A percentile compares a stretch with the other conserved stretches of the same genome.
Evolutionary conservation across 2,113 vertebrate genomes (phyloP).

Genomic region (Fulmarus glacialis): DNA sequence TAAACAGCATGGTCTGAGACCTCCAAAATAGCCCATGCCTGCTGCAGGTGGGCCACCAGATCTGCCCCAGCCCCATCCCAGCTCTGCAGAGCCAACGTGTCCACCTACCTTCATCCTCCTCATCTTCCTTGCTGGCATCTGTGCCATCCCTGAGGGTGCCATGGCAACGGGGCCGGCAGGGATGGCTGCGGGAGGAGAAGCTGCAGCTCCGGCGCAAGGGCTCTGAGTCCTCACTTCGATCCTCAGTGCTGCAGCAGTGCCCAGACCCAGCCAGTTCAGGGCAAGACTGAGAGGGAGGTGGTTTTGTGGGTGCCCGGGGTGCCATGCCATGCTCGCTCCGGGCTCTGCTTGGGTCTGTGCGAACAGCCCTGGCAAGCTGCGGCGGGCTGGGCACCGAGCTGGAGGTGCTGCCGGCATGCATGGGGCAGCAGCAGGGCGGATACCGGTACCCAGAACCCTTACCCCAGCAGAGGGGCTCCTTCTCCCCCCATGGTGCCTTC

Average conservation of each 20-base stretch:
- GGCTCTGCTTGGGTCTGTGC: neutral
- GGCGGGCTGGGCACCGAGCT: neutral
- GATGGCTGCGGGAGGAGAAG: neutral
- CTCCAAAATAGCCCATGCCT: neutral
- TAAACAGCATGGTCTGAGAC: rapidly evolving
- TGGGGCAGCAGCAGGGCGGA: neutral
- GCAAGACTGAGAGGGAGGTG: neutral
- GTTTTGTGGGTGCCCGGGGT: neutral
- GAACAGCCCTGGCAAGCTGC: neutral
- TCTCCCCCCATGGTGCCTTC: rapidly evolving
- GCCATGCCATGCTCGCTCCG: rapidly evolving
- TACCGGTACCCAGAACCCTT: neutral
- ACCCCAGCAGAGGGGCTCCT: neutral
- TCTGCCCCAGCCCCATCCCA: neutral
- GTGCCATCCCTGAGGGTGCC: neutral
- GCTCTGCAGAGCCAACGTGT: neutral
- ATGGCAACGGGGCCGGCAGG: neutral
- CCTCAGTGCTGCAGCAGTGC: neutral
- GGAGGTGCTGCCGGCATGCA: rapidly evolving
- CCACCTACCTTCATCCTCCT: neutral
- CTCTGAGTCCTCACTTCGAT: neutral
- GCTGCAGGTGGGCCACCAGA: neutral
- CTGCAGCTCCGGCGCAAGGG: neutral
- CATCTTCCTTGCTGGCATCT: neutral
- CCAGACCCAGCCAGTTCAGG: neutral